A percentile compares a stretch with the other conserved stretches of the same genome.
phyloP scores from a whole-genome alignment of 2,113 vertebrate species.

The Calidris pygmaea region DNA sequence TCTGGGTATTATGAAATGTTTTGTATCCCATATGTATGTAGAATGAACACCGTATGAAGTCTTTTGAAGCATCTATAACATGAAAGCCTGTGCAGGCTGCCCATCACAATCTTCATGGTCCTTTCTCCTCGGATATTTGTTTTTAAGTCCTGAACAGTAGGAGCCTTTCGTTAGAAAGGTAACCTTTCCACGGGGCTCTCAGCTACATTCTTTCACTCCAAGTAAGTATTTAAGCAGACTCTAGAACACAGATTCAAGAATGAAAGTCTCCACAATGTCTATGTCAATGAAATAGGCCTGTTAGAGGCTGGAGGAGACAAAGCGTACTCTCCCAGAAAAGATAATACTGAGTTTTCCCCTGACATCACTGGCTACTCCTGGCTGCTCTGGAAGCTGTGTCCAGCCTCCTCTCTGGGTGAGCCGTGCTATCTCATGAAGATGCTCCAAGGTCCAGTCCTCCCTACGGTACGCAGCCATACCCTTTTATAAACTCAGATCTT shows the following conservation, averaged over 20 bases:
- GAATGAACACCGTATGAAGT: rapidly evolving
- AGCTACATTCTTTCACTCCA: background rate
- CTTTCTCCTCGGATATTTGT: background rate
- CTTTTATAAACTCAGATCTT: background rate
- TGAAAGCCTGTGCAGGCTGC: background rate
- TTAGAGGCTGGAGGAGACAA: background rate
- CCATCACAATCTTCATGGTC: background rate
- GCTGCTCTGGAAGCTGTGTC: background rate
- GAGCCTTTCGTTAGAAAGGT: background rate
- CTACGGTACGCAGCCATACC: background rate
- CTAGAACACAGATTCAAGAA: background rate
- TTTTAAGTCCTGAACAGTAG: background rate
- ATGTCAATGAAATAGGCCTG: background rate
- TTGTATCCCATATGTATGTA: background rate
- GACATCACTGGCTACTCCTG: background rate
- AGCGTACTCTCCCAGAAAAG: background rate
- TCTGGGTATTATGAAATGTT: background rate
- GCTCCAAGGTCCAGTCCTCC: background rate
- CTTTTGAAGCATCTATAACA: background rate
- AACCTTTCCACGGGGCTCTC: background rate
- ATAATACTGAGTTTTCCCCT: background rate
- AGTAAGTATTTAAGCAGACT: background rate
- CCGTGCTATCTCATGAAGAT: background rate
- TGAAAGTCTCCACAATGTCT: background rate
- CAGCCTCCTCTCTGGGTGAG: background rate